Evolutionary conservation across 2,888 invertebrate genomes (phyloP).

Genomic region (Aphidius colemani): DNA sequence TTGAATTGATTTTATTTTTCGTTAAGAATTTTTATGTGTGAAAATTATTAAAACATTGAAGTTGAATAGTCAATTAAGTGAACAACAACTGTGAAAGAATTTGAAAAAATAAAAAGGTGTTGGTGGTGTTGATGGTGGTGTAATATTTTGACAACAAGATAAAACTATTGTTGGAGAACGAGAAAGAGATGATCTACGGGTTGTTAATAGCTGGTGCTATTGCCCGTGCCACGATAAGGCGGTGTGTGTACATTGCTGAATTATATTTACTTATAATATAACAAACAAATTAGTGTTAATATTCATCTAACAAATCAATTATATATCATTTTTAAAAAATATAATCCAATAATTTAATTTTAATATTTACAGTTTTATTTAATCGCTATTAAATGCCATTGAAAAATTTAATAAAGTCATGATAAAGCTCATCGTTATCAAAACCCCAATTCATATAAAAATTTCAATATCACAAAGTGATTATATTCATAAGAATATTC

Average conservation of each 20-base stretch:
- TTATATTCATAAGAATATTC: too few species aligned
- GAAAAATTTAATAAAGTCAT: too few species aligned
- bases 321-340: too few species aligned
- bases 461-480: too few species aligned
- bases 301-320: not conserved
- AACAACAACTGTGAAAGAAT: conserved; percentile 21
- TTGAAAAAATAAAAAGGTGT: conserved; percentile 12
- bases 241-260: conserved; percentile 60
- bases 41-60: not conserved
- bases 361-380: too few species aligned
- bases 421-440: too few species aligned
- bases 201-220: conserved; percentile 59
- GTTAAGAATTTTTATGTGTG: not conserved
- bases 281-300: not conserved
- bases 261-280: conserved; percentile 40
- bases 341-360: too few species aligned
- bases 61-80: too few species aligned
- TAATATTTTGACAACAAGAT: conserved; percentile 39
- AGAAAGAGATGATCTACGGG: conserved; percentile 56
- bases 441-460: too few species aligned
- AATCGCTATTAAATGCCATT: too few species aligned
- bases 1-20: not conserved
- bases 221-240: conserved; percentile 60
- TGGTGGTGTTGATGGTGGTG: too few species aligned
- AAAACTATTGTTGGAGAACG: conserved; percentile 45